Conservation (phyloP, 2,797 vertebrate species). For the Aplochiton taeniatus region DNA sequence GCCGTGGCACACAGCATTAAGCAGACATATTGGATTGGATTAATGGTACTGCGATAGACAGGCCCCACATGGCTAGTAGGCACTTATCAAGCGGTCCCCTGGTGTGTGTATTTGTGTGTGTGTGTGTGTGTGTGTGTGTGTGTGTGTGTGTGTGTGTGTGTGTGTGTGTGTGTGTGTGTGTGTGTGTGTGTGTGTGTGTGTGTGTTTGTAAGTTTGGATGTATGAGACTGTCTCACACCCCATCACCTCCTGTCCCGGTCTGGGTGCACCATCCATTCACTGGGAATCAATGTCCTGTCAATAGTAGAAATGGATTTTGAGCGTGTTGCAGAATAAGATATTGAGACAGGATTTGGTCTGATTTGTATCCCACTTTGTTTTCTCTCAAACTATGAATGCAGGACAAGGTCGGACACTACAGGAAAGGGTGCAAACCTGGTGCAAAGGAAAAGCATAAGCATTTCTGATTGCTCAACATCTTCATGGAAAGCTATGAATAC, state of each 20-base stretch:
- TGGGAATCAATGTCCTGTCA: constrained; percentile 66
- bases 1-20: constrained; percentile 67
- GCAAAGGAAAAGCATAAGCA: neutral
- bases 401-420: constrained; percentile 28
- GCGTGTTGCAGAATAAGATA: constrained; percentile 57
- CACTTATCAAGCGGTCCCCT: constrained; percentile 64
- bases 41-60: constrained; percentile 71
- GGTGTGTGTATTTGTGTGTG: neutral
- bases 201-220: constrained; percentile 2
- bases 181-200: neutral
- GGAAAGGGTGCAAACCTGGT: constrained; percentile 20
- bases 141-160: neutral
- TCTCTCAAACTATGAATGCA: constrained; percentile 30
- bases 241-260: constrained; percentile 50
- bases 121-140: constrained; percentile 19
- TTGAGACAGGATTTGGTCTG: constrained; percentile 46
- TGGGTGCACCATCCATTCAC: constrained; percentile 59
- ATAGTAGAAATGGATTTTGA: constrained; percentile 67
- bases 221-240: constrained; percentile 23
- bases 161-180: neutral
- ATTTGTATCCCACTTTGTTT: constrained; percentile 44
- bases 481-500: too few species aligned
- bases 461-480: too few species aligned
- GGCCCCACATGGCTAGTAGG: constrained; percentile 58
- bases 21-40: constrained; percentile 74